Conservation (phyloP, 2,797 vertebrate genomes). For the Pseudomugil gertrudae region DNA sequence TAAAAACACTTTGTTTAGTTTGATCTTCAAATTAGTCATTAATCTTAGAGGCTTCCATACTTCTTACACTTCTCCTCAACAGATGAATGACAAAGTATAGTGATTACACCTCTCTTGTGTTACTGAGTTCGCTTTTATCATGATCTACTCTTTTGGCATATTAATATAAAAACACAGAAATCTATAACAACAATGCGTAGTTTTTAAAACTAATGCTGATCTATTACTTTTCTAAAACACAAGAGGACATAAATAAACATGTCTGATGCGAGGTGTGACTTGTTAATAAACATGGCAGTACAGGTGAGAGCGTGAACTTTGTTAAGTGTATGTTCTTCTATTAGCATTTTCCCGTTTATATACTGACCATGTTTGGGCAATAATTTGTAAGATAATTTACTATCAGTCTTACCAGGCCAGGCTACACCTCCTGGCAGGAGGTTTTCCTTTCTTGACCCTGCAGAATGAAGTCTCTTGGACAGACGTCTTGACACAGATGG, state of each 20-base stretch:
- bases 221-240: not conserved
- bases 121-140: not conserved
- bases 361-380: not conserved
- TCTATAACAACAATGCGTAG: no score
- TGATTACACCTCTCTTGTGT: no score
- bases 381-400: not conserved
- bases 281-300: no score
- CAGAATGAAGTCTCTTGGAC: conserved; percentile 2
- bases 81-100: no score
- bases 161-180: not conserved
- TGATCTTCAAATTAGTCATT: not conserved
- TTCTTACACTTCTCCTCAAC: no score
- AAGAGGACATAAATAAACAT: not conserved
- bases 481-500: conserved; percentile 15
- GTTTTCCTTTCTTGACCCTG: conserved; percentile 10
- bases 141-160: not conserved
- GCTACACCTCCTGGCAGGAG: conserved; percentile 43
- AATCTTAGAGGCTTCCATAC: not conserved
- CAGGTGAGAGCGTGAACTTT: no score
- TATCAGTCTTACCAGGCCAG: conserved; percentile 50
- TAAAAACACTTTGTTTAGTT: not conserved
- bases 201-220: not conserved
- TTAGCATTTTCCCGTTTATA: not conserved
- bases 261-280: not conserved
- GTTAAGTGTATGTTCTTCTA: not conserved